Base-by-base conservation (phyloP, 2,888 invertebrate genomes). In the Sphaeridia pumilis region DNA sequence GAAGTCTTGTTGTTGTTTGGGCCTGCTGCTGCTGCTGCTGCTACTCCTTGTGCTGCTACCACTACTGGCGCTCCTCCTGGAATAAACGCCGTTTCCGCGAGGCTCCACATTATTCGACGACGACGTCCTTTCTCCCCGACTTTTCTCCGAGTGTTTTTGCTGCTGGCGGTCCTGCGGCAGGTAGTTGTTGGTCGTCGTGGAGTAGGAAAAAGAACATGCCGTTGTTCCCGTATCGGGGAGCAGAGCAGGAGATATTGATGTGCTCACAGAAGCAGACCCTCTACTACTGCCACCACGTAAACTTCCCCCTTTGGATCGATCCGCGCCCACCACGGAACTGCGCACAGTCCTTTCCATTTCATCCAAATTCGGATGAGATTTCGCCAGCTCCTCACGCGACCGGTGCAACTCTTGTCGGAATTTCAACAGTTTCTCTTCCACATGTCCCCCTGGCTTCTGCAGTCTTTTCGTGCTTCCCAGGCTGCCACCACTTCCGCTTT, bases 321-420 rank as follows among this genome's bases (percentile, higher is more conserved):
- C 60, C 56, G 57, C 58, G n/a, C n/a, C n/a, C 41, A 53, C 56
- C 56, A 55, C 54, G 56, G 54, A 58, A 57, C 57, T 61, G 61
- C 61, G 64, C 64, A 61, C 61, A 44, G 55, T 38, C 14, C 35
- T 41, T 47, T 53, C 52, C 14, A 57, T 58, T 42, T 57, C 58
- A 36, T 59, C 57, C 56, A 63, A 53, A 44, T 60, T 55, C 49
- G 59, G 49, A 44, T 57, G 57, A 34, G 54, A 54, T 49, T 57
- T 60, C 41, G 59, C 50, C 52, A 60, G 46, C 48, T 59, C 56
- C 53, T 59, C 60, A 46, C 63, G 58, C 43, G 60, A 58, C 53
- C 60, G 59, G 55, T 55, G 52, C 25, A 61, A 57, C 46, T 58
- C 56, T 38, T 52, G 42, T 45, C 58, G 54, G 42, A 63, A 55